Evolutionary conservation across 2,888 invertebrate genomes (phyloP), one percentile per base, ranked within the genome.

Genomic region (Pteria penguin): DNA sequence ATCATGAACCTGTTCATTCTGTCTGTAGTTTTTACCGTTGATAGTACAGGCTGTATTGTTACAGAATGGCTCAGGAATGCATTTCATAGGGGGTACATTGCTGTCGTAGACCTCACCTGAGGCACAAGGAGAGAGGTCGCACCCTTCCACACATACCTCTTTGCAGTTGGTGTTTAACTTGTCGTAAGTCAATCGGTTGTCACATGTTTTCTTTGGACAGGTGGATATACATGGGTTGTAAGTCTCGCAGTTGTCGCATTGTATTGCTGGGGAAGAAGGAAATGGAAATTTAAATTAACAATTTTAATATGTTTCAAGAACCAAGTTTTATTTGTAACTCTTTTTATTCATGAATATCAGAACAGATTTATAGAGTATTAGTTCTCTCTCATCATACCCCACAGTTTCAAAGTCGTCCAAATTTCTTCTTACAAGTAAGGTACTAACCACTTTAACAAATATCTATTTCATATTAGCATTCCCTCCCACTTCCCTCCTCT

Each of bases 181-280:
- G 4, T 93, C 93, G 87, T 95, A 95, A 2, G 87, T 78, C 8
- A 94, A 94, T 14, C 92, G 84, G 89, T 96, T 97, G 84, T 97
- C 96, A 88, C 97, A 97, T 0, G 96, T 97, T 90, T 96, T 96
- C 14, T 94, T 93, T 0, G 97, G 96, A 85, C 97, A 97, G 2
- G 96, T 94, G 0, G 96, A 94, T 22, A 97, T 93, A 88, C 97
- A 97, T 0, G 96, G 94, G 78, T 95, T 95, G 93, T 97, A 97
- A 71, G 94, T 94, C 0, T 96, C 94, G 84, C 96, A 96, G 84
- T 95, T 95, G 90, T 97, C 96, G 87, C 97, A 97, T 92, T 97
- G 97, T 93, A 97, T 95, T 0, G 97, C 96, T 96, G 90, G 24
- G n/a, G n/a, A n/a, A n/a, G n/a, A n/a, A n/a, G n/a, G n/a, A n/a